Evolutionary conservation across 1,140 invertebrate genomes (phyloP), one percentile per base, ranked within the genome.

Genomic region (Drosophila carrolli): DNA sequence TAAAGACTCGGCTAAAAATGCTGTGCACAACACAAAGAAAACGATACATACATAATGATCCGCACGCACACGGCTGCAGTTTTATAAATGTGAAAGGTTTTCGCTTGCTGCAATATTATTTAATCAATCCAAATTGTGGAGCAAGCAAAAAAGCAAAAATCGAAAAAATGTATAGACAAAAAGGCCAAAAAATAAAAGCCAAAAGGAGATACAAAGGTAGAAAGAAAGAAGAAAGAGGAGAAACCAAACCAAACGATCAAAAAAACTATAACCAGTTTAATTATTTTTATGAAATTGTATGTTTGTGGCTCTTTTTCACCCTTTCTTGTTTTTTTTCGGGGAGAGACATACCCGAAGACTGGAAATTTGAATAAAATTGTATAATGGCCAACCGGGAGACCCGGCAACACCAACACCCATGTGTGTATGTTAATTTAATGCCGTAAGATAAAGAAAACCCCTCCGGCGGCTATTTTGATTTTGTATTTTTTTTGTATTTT

Each of bases 41-140:
- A 61, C 67, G 66, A 72, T 81, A 89, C 55, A 79, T 78, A 78
- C 67, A 78, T 79, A 73, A 75, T 75, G 73, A 75, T 75, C 59
- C 29, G 46, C 46, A 66, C 72, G 43, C 73, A 43, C 60, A 66
- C 41, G 35, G 23, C 29, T 76, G 74, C 73, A 76, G 37, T 48
- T 67, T 67, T 40, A 63, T 88, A 88, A 88, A 88, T 88, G 84
- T 88, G 84, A 88, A 88, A 88, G 84, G 84, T 88, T 88, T 88
- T 88, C 80, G 84, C 84, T 88, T 88, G 84, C 80, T 89, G 84
- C 84, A 88, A 89, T 84, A 88, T 88, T 88, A 88, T 88, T 88
- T 88, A 88, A 88, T 88, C 84, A 88, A 88, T 84, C 84, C 84
- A 88, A 84, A 89, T 88, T 88, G 84, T 90, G 85, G 77, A 89